Evolutionary conservation across 2,888 invertebrate genomes (phyloP), one percentile per base, ranked within the genome.

Genomic region (Nesidiocoris tenuis): DNA sequence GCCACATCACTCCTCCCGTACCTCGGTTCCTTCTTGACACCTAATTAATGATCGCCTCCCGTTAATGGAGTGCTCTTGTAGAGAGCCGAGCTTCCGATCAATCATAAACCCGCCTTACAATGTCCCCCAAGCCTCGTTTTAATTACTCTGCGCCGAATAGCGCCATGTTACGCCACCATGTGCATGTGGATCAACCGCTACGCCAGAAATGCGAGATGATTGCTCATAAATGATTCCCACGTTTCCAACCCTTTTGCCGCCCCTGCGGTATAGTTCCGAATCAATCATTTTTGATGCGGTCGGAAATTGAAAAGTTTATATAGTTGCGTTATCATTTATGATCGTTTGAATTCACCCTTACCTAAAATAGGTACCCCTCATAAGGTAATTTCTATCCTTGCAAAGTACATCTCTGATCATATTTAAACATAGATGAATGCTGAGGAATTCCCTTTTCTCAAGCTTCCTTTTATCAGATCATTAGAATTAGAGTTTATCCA

Each of bases 11-110:
- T n/a, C 17, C 65, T 54, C 22, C 12, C 39, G 18, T 56, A 21
- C 72, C 61, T 9, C n/a, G n/a, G 7, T 61, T 72, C 70, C 22
- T 65, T 72, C 72, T 72, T 61, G 72, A 72, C 72, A 72, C 72
- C 72, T 72, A 72, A 72, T 72, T 72, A 72, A 72, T 72, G 72
- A 72, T 72, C 72, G 59, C 39, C 39, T 16, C 25, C 61, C 61
- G 72, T 72, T 72, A 72, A 72, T 72, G 72, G 72, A 72, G 72
- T 72, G 72, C 72, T 72, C 72, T 72, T 72, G 72, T 72, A 72
- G 23, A 54, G 61, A 12, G n/a, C 72, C 39, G 22, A 25, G n/a
- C 17, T 22, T 17, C 72, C 72, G 61, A 72, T 72, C 72, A 72
- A 72, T 72, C 72, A 72, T 72, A 72, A 70, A 25, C 55, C 56